Percentiles rank a stretch among this genome's conserved stretches.
Conservation (phyloP, 1,140 invertebrate genomes). For the Daktulosphaira vitifoliae region DNA sequence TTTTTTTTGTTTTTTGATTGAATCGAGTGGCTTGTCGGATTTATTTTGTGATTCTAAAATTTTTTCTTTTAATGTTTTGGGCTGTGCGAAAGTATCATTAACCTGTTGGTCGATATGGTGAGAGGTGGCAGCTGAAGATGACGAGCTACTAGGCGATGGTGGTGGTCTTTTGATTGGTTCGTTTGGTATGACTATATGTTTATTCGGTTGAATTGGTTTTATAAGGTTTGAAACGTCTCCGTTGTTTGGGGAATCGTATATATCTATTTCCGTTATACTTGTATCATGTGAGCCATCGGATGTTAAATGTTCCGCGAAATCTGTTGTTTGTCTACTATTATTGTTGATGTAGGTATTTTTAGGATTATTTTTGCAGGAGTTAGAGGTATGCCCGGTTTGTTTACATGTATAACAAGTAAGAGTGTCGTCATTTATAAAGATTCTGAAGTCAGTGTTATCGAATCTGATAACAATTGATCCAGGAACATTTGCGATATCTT, state of each 20-base stretch:
- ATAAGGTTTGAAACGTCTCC: neutral
- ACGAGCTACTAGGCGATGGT: no score
- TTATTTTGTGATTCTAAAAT: no score
- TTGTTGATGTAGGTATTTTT: neutral
- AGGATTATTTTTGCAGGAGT: neutral
- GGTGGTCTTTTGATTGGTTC: no score
- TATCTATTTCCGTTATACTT: neutral
- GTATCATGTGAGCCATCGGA: neutral
- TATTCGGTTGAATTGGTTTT: neutral
- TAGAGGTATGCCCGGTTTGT: neutral
- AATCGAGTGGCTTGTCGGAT: no score
- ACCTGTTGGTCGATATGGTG: no score
- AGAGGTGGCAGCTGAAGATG: no score
- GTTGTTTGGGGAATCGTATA: no score
- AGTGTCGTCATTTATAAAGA: neutral
- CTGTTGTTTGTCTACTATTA: neutral
- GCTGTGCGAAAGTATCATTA: no score
- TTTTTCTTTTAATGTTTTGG: no score
- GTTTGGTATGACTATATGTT: no score
- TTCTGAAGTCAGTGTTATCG: neutral
- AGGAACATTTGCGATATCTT: neutral
- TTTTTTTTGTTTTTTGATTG: neutral
- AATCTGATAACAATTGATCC: neutral
- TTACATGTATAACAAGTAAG: neutral
- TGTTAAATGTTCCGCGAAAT: neutral